A percentile compares a stretch with the other conserved stretches of the same genome.
These are phyloP conservation scores for Desoria tigrina DNA, from an alignment of 2,888 invertebrate species.

Conservation along the genomic window DNA sequence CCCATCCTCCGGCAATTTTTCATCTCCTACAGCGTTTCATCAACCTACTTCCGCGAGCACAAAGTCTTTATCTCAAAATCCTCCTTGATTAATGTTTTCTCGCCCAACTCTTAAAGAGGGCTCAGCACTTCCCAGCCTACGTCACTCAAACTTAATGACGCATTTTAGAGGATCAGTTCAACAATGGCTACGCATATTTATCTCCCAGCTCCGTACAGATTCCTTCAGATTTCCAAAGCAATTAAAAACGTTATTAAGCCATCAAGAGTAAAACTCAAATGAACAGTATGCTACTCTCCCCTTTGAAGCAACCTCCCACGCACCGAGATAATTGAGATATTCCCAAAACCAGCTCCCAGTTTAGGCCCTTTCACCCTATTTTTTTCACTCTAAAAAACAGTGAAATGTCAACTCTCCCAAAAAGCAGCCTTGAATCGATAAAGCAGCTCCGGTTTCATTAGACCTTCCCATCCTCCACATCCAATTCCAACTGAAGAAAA, in stretches of 20 bases:
- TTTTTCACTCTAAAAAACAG: neutral
- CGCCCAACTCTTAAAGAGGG: too few relatives aligned
- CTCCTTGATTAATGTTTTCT: too few relatives aligned
- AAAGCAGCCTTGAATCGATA: conserved; percentile 17
- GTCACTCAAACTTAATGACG: too few relatives aligned
- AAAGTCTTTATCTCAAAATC: too few relatives aligned
- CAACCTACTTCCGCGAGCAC: conserved; percentile 8
- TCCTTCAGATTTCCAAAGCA: neutral
- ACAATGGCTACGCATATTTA: too few relatives aligned
- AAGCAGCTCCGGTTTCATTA: conserved; percentile 31
- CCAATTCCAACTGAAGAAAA: conserved; percentile 17
- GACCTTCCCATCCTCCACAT: conserved; percentile 20
- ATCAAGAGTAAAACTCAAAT: neutral
- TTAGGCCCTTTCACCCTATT: neutral
- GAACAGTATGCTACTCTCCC: neutral
- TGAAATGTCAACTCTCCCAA: conserved; percentile 1
- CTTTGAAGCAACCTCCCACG: neutral
- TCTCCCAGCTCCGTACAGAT: too few relatives aligned
- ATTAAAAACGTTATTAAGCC: neutral
- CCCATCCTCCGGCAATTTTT: conserved; percentile 11
- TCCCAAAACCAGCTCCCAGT: neutral
- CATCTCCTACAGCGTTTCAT: conserved; percentile 17
- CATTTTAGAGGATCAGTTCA: too few relatives aligned
- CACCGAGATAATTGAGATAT: neutral
- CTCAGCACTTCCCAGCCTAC: too few relatives aligned